These are phyloP conservation scores for Colius striatus DNA, from an alignment of 2,113 vertebrate genomes.

Conservation along the genomic window DNA sequence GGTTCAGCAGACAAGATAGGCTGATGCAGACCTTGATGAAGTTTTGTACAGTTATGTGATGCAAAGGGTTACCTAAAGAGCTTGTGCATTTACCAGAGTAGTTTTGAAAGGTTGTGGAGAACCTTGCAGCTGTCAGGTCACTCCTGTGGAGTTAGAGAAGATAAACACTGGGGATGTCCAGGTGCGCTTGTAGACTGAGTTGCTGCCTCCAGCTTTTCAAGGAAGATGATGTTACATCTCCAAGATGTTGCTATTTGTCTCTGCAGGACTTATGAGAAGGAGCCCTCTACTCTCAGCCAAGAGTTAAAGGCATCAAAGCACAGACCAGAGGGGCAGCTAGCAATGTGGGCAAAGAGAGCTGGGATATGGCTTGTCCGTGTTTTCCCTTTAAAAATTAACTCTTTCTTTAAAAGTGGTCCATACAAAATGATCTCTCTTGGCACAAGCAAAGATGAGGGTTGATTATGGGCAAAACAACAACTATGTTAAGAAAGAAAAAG, in stretches of 20 bases:
- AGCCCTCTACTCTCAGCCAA: neutral
- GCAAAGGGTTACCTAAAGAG: neutral
- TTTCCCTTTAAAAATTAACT: neutral
- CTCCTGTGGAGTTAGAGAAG: neutral
- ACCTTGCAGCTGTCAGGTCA: neutral
- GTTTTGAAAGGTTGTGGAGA: neutral
- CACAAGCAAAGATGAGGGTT: neutral
- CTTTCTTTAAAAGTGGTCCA: neutral
- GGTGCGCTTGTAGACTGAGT: neutral
- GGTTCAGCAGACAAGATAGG: neutral
- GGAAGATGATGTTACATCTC: neutral
- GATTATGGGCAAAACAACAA: neutral
- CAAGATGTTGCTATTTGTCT: neutral
- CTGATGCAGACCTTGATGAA: neutral
- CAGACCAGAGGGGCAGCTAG: neutral
- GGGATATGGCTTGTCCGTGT: neutral
- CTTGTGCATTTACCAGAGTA: neutral
- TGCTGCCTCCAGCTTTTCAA: neutral
- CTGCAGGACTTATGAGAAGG: neutral
- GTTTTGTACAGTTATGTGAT: neutral
- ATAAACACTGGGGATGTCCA: neutral
- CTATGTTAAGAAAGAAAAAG: neutral
- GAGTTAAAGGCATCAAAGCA: neutral
- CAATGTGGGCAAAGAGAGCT: neutral
- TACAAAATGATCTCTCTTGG: neutral